Base-by-base conservation (phyloP, 2,113 vertebrate genomes). In the Parotia lawesii region DNA sequence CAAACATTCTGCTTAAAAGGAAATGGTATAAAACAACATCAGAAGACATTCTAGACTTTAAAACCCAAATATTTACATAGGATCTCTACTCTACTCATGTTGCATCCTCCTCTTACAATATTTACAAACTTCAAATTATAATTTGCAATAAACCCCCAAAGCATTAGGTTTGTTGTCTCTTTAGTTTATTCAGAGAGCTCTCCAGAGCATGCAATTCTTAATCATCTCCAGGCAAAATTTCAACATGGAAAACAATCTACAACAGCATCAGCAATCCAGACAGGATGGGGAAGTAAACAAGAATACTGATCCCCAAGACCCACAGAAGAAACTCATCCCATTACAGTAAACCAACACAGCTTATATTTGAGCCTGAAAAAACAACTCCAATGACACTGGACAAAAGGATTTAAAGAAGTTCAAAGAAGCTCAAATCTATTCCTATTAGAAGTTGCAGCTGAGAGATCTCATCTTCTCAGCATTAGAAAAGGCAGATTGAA, bases 71-170 rank as follows among this genome's bases (percentile, higher is more conserved):
- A 83, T 93, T 94, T 96, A 92, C 44, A 77, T 10, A 60, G 35
- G n/a, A n/a, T 84, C 37, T 77, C 35, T 50, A 42, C 22, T 66
- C 48, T 61, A 90, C 33, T 61, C 67, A 70, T 27, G 28, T 51
- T 92, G 65, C 31, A 71, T 62, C 51, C 44, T 88, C 54, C 54
- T 95, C 87, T 79, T 64, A 64, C 4, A 83, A 50, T 69, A 93
- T 81, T 92, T 90, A 95, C 69, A 94, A 95, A 89, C 37, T 73
- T 66, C 24, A 45, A 76, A 66, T 69, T 76, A 73, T 35, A 58
- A 88, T 77, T 84, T 71, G 47, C 72, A 86, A 50, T 76, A 84
- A 86, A 89, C 13, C 15, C 29, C 19, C 28, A 71, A 77, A 67
- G 60, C 35, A 92, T 84, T 61, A 83, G 56, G 58, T 87, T 62